A percentile compares a stretch with the other conserved stretches of the same genome.
Conservation (phyloP, 2,113 vertebrate genomes). For the Cyprinodon brontotheroides region DNA sequence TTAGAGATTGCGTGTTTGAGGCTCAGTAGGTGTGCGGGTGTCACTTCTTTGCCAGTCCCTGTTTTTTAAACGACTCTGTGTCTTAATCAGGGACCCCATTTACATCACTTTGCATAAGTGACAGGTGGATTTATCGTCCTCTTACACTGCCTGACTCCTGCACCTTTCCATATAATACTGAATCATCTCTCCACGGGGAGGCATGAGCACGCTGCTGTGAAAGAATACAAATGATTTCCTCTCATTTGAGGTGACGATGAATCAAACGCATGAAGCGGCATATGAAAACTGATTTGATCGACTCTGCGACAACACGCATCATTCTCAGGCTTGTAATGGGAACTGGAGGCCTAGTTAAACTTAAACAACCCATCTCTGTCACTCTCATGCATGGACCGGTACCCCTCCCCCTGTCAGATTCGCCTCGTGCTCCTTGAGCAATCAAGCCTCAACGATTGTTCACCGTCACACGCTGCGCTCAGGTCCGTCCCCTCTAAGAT, state of each 20-base stretch:
- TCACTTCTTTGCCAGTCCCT: conserved; percentile 72
- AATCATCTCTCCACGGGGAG: conserved; percentile 73
- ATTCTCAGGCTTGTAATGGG: conserved; percentile 73
- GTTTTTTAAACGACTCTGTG: conserved; percentile 79
- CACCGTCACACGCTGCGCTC: conserved; percentile 72
- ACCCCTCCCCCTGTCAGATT: conserved; percentile 74
- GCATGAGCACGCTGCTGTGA: conserved; percentile 46
- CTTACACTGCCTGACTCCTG: conserved; percentile 74
- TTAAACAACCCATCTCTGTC: conserved; percentile 73
- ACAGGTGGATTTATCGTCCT: conserved; percentile 81
- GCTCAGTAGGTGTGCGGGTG: conserved; percentile 25
- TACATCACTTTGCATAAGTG: conserved; percentile 84
- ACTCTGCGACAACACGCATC: conserved; percentile 69
- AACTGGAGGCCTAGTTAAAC: conserved; percentile 76
- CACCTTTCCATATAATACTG: conserved; percentile 78
- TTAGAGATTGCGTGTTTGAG: conserved; percentile 14
- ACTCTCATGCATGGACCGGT: conserved; percentile 35
- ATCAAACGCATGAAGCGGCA: conserved; percentile 74
- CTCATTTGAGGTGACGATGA: conserved; percentile 68
- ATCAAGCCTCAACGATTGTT: conserved; percentile 80
- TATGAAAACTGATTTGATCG: conserved; percentile 78
- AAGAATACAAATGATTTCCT: conserved; percentile 73
- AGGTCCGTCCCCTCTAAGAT: conserved; percentile 76
- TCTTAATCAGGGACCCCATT: conserved; percentile 82
- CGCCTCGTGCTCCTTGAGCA: conserved; percentile 80